Evolutionary conservation across 2,888 invertebrate species (phyloP), one percentile per base, ranked within the genome.

Genomic region (Platycnemis pennipes): DNA sequence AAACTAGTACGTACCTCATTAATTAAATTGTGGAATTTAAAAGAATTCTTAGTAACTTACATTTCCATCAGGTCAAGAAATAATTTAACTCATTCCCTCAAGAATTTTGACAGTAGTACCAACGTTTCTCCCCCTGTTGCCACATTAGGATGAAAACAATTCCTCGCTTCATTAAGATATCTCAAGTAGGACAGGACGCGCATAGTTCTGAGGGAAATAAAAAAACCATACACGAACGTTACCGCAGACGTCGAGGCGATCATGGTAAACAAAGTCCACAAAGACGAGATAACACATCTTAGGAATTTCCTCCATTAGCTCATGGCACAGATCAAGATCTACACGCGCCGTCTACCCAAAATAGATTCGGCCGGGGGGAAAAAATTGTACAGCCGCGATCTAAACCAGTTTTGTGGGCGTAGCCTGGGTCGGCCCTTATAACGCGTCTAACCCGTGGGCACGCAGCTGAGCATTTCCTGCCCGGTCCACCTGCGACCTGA

Each of bases 341-440:
- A 31, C 77, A 77, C 77, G 77, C 37, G 77, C 37, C 77, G 77
- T 16, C 77, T 37, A 13, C 77, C 13, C 37, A 77, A 77, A 77
- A 37, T 77, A 77, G 77, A 77, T 77, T 37, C 77, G 1, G 37
- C 31, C 22, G 31, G 49, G 37, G 37, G 37, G 13, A 31, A n/a
- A 69, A 69, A 11, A 77, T 16, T 1, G 49, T 7, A 63, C 8
- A 22, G 77, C 77, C 77, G 31, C 7, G 77, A 77, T 37, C 37
- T 37, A 77, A 77, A 77, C 77, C 77, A 37, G 77, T 77, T 77
- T 31, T 37, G 77, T 77, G 77, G 77, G 77, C 77, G 77, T 77
- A 37, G 77, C 77, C 77, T 5, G 77, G 77, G 77, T 77, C 77
- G 37, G 31, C 77, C 37, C 77, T n/a, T n/a, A n/a, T n/a, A n/a